These are phyloP conservation scores for Pristionchus japonicus DNA, from an alignment of 2,888 invertebrate genomes.

Conservation along the genomic window DNA sequence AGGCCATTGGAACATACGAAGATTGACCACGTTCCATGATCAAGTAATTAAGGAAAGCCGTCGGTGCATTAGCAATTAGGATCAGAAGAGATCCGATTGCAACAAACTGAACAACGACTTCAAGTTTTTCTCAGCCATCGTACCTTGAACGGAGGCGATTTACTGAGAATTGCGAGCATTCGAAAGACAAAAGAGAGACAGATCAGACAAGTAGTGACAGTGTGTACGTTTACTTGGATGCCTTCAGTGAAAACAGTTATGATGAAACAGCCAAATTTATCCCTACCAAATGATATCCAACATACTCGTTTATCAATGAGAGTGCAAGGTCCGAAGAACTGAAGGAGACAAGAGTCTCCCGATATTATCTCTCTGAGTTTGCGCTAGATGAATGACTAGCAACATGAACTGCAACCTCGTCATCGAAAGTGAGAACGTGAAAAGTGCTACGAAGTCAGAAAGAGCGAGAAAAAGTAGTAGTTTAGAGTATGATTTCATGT, in stretches of 20 bases:
- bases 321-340: neutral
- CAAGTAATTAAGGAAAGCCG: neutral
- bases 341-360: neutral
- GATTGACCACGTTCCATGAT: neutral
- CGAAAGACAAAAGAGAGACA: neutral
- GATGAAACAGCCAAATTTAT: neutral
- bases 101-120: neutral
- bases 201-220: neutral
- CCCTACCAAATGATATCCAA: neutral
- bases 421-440: neutral
- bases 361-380: neutral
- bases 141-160: neutral
- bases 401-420: neutral
- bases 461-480: neutral
- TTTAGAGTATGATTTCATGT: neutral
- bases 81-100: neutral
- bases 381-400: neutral
- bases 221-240: neutral
- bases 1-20: neutral
- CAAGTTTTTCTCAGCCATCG: neutral
- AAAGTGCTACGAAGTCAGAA: neutral
- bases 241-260: neutral
- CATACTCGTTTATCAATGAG: neutral
- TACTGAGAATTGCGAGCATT: neutral
- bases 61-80: neutral